Base-by-base conservation (phyloP, 2,113 vertebrate genomes). In the Pionites leucogaster region DNA sequence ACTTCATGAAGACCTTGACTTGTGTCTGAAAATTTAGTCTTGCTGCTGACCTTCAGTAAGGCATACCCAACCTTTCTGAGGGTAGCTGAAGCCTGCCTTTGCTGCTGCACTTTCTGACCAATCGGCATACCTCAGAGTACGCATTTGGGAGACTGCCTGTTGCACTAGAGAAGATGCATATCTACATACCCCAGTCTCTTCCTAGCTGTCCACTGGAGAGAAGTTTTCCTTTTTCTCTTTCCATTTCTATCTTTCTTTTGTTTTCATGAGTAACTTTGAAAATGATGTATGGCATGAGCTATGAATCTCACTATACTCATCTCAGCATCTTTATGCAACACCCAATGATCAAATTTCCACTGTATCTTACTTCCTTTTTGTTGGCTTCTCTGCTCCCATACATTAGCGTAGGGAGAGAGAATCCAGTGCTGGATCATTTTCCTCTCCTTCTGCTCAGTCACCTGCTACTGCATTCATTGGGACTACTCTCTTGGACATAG, bases 111-210 rank as follows among this genome's bases (percentile, higher is more conserved):
- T 33, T 64, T n/a, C 39, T 50, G 28, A 25, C 7, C 8, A 41
- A 25, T 8, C 2, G 50, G 25, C 27, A 60, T 33, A 17, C 28
- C 29, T 50, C 41, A 29, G 13, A 47, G 20, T 25, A 44, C 28
- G 5, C 2, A 0, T 67, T 33, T 70, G 46, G 9, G 41, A 52
- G 16, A 16, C 4, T 67, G 10, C 9, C 5, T 67, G 60, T 70
- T 86, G 17, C 27, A 35, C 24, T 88, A 70, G 41, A 49, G 42
- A 71, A 22, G 17, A 47, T 52, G 17, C 41, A 59, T 5, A 33
- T 70, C 28, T 62, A 1, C 0, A 0, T 47, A 57, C 2, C 4
- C 5, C 6, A 23, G 8, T 39, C 13, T 68, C 16, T 59, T 86
- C 42, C 46, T 71, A 46, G 31, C 14, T 86, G n/a, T 17, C 24